These are phyloP conservation scores for Rallus crepitans DNA, from an alignment of 2,797 vertebrate species.

Conservation along the genomic window DNA sequence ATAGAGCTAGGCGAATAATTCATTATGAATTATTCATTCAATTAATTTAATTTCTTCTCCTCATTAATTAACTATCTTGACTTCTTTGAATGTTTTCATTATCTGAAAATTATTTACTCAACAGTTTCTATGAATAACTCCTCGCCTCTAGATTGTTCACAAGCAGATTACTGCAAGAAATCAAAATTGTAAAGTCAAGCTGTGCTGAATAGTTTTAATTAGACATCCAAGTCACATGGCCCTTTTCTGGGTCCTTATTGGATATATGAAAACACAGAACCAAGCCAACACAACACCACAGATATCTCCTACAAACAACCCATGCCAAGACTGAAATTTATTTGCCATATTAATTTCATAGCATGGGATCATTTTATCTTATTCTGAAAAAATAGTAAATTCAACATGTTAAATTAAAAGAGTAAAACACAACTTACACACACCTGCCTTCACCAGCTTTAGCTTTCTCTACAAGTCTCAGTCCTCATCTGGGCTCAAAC, in stretches of 20 bases:
- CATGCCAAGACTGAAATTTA: background rate
- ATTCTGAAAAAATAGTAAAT: background rate
- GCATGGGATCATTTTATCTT: background rate
- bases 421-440: background rate
- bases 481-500: background rate
- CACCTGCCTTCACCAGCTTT: fast-evolving
- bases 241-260: background rate
- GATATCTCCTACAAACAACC: background rate
- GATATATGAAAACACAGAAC: background rate
- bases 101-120: conserved; percentile 71
- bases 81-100: conserved; percentile 76
- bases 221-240: conserved; percentile 10
- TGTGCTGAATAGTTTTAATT: conserved; percentile 57
- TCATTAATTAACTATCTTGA: conserved; percentile 73
- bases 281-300: background rate
- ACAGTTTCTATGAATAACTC: conserved; percentile 69
- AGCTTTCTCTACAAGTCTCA: background rate
- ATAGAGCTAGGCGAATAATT: conserved; percentile 62
- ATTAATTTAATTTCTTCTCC: conserved; percentile 73
- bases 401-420: background rate
- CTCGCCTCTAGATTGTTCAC: conserved; percentile 63
- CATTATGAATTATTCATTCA: conserved; percentile 74
- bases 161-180: conserved; percentile 67
- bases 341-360: background rate
- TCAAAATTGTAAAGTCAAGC: conserved; percentile 69